These are phyloP conservation scores for Limnodromus scolopaceus DNA, from an alignment of 2,797 vertebrate species.

Conservation along the genomic window DNA sequence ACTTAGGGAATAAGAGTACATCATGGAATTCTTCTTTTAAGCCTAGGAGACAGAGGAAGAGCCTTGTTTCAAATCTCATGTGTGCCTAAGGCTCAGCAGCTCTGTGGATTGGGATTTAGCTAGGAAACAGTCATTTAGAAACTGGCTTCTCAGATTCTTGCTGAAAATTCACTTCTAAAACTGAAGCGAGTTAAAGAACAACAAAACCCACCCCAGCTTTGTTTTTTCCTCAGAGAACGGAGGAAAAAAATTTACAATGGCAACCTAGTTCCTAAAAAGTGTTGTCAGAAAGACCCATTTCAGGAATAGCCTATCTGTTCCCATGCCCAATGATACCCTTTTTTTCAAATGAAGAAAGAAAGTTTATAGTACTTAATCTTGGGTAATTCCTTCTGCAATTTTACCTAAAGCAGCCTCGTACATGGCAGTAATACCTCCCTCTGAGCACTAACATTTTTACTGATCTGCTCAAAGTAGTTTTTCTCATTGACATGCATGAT, in stretches of 20 bases:
- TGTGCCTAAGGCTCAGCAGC: slow-evolving; percentile 31
- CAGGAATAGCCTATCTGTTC: background rate
- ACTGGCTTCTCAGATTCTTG: background rate
- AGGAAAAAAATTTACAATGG: background rate
- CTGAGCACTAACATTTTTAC: background rate
- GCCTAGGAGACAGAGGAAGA: slow-evolving; percentile 22
- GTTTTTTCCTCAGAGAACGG: background rate
- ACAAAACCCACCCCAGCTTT: background rate
- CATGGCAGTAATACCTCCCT: background rate
- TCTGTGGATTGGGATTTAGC: slow-evolving; percentile 20
- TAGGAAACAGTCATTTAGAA: slow-evolving; percentile 3
- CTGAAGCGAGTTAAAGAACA: background rate
- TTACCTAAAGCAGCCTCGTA: background rate
- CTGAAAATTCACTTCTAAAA: slow-evolving; percentile 10
- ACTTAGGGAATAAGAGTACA: slow-evolving; percentile 28
- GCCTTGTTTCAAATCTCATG: slow-evolving; percentile 30
- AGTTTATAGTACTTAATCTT: background rate
- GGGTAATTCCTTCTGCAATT: background rate
- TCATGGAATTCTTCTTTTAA: slow-evolving; percentile 33
- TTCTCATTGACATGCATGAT: background rate
- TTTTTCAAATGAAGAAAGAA: background rate
- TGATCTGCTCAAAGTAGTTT: background rate
- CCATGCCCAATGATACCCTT: background rate
- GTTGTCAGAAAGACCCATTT: background rate
- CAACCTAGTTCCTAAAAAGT: background rate